phyloP scores from a whole-genome alignment of 2,797 vertebrate species.

The Neosilurus hyrtlii region DNA sequence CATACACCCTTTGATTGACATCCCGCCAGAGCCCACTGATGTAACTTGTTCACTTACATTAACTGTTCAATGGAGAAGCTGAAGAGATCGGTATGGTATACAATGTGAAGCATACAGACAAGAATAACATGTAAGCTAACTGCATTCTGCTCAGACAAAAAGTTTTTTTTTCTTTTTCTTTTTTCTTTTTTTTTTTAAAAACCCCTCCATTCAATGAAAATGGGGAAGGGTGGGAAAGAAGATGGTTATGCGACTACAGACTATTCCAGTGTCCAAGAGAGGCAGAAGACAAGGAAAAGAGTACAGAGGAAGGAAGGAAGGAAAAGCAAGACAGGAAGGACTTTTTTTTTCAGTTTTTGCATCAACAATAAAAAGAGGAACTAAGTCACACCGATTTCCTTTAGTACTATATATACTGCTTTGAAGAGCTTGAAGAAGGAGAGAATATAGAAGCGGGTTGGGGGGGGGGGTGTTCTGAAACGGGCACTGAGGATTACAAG shows the following conservation, averaged over 20 bases:
- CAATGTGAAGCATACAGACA: constrained; percentile 69
- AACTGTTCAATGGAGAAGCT: constrained; percentile 82
- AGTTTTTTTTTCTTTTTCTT: constrained; percentile 64
- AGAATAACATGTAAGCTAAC: constrained; percentile 73
- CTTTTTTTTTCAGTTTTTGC: constrained; percentile 66
- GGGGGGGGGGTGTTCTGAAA: constrained; percentile 69
- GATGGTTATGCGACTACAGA: constrained; percentile 74
- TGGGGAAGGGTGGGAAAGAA: constrained; percentile 42
- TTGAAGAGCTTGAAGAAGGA: constrained; percentile 75
- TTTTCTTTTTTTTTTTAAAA: constrained; percentile 53
- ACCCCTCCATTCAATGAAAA: constrained; percentile 73
- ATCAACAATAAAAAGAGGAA: constrained; percentile 81
- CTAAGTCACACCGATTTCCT: constrained; percentile 89
- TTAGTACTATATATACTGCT: constrained; percentile 87
- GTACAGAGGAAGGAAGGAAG: constrained; percentile 80
- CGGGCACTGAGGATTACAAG: constrained; percentile 78
- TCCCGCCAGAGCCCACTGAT: constrained; percentile 72
- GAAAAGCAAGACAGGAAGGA: constrained; percentile 70
- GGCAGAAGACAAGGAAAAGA: constrained; percentile 71
- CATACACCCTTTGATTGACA: constrained; percentile 56
- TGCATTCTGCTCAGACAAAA: constrained; percentile 73
- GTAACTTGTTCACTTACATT: constrained; percentile 76
- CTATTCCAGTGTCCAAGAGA: constrained; percentile 82
- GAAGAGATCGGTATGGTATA: constrained; percentile 76
- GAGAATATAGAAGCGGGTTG: constrained; percentile 68